These are phyloP conservation scores for Lycophotia porphyrea DNA, from an alignment of 2,888 invertebrate species.

Conservation along the genomic window DNA sequence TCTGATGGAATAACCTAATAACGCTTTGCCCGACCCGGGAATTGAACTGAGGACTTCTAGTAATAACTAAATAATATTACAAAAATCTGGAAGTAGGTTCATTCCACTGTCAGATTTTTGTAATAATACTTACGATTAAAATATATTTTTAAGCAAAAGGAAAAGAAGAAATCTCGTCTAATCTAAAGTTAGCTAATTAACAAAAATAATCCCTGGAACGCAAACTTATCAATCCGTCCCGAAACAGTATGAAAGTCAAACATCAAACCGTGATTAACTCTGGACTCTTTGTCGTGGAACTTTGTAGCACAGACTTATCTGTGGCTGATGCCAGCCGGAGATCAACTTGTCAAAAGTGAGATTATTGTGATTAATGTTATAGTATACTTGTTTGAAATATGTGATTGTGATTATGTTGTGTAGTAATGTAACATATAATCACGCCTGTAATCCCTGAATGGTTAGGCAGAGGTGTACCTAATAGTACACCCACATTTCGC, in stretches of 20 bases:
- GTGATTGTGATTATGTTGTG: not conserved
- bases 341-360: slow-evolving; percentile 39
- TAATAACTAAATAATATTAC: too few relatives aligned
- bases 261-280: slow-evolving; percentile 41
- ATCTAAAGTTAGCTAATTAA: slow-evolving; percentile 47
- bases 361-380: slow-evolving; percentile 47
- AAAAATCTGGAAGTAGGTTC: too few relatives aligned
- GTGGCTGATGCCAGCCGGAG: slow-evolving; percentile 10
- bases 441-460: too few relatives aligned
- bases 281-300: slow-evolving; percentile 29
- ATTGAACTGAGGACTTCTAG: too few relatives aligned
- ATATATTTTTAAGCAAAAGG: not conserved
- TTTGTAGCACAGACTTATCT: slow-evolving; percentile 31
- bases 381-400: slow-evolving; percentile 15
- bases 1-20: too few relatives aligned
- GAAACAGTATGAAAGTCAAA: slow-evolving; percentile 39
- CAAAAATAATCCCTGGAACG: slow-evolving; percentile 41
- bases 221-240: slow-evolving; percentile 45
- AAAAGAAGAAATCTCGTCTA: slow-evolving; percentile 15
- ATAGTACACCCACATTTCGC: too few relatives aligned
- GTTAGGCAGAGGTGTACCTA: too few relatives aligned
- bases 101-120: too few relatives aligned
- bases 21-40: too few relatives aligned
- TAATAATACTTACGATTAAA: too few relatives aligned
- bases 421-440: not conserved